A percentile compares a stretch with the other conserved stretches of the same genome.
Evolutionary conservation across 1,140 invertebrate species (phyloP).

Genomic region (Delia radicum): DNA sequence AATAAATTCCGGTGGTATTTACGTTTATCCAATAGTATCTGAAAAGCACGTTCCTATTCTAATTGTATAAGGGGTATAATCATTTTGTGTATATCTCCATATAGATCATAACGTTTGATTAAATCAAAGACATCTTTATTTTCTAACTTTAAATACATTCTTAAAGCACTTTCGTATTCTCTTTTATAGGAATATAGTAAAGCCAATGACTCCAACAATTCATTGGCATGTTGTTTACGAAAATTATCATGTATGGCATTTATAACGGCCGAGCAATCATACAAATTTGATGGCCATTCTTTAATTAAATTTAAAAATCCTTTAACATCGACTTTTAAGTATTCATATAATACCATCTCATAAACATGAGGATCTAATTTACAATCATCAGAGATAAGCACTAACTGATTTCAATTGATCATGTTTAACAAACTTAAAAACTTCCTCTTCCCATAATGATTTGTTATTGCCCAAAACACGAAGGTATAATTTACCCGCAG

Average conservation of each 20-base stretch:
- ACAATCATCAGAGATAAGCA: slow-evolving; percentile 69
- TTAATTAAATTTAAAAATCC: slow-evolving; percentile 87
- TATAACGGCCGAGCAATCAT: slow-evolving; percentile 83
- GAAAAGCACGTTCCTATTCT: slow-evolving; percentile 80
- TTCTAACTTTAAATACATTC: slow-evolving; percentile 85
- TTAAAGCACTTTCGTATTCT: slow-evolving; percentile 90
- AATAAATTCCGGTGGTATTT: slow-evolving; percentile 78
- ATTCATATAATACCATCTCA: slow-evolving; percentile 94
- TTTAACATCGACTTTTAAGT: slow-evolving; percentile 77
- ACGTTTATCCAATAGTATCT: slow-evolving; percentile 80
- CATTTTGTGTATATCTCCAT: slow-evolving; percentile 80
- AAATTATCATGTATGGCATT: slow-evolving; percentile 80
- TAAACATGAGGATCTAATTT: slow-evolving; percentile 84
- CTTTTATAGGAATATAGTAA: slow-evolving; percentile 88
- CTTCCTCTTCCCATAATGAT: slow-evolving; percentile 89
- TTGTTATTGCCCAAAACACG: slow-evolving; percentile 79
- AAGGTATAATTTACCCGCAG: slow-evolving; percentile 83
- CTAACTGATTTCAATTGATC: slow-evolving; percentile 84
- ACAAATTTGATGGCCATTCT: slow-evolving; percentile 83
- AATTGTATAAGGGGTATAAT: slow-evolving; percentile 89
- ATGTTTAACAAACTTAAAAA: slow-evolving; percentile 85
- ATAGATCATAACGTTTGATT: slow-evolving; percentile 82
- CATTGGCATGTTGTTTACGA: slow-evolving; percentile 69
- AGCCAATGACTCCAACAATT: slow-evolving; percentile 84
- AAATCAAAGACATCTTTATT: slow-evolving; percentile 85